Conservation (phyloP, 2,797 vertebrate species). For the Scyliorhinus canicula region DNA sequence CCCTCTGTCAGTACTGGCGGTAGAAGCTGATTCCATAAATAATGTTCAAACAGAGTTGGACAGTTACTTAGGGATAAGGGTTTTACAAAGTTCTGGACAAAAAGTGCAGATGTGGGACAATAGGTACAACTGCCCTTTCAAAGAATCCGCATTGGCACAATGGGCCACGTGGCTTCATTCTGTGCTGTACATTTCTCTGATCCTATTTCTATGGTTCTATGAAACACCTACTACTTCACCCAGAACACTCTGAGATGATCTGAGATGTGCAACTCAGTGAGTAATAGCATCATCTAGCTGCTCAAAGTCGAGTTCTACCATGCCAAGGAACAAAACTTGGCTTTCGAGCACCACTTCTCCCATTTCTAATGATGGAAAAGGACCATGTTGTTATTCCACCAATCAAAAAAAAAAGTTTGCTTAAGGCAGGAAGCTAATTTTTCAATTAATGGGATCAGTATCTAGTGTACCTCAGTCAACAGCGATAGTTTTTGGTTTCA, state of each 20-base stretch:
- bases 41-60: background rate
- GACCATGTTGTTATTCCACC: background rate
- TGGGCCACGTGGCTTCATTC: background rate
- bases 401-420: slow-evolving; percentile 9
- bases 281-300: too few relatives aligned
- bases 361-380: background rate
- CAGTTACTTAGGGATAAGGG: background rate
- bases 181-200: background rate
- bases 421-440: slow-evolving; percentile 26
- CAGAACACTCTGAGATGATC: background rate
- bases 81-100: background rate
- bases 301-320: background rate
- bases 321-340: background rate
- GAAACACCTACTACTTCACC: background rate
- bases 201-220: background rate
- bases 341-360: background rate
- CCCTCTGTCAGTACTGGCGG: background rate
- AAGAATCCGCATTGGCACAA: background rate
- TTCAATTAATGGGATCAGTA: slow-evolving; percentile 35
- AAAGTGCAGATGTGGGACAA: background rate
- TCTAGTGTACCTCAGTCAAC: background rate
- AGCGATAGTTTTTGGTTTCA: slow-evolving; percentile 27
- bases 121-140: background rate
- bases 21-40: background rate
- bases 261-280: background rate